A percentile compares a stretch with the other conserved stretches of the same genome.
phyloP scores from a whole-genome alignment of 2,113 vertebrate genomes.

The Anolis carolinensis region DNA sequence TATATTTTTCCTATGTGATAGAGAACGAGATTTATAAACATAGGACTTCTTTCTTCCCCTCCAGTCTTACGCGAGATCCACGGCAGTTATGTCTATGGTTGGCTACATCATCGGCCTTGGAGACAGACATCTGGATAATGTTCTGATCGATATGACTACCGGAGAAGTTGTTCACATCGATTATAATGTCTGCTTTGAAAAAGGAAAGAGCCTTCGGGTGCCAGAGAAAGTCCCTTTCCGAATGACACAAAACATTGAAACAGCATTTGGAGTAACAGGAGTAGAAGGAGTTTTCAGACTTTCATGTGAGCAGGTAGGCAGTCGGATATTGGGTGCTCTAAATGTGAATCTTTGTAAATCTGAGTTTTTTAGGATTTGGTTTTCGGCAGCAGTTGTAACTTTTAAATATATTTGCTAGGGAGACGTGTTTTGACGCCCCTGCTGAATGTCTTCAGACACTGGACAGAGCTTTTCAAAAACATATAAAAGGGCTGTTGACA shows the following conservation, averaged over 20 bases:
- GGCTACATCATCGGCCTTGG: slow-evolving; percentile 98
- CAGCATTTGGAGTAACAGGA: slow-evolving; percentile 93
- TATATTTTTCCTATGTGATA: not conserved
- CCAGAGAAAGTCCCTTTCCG: slow-evolving; percentile 98
- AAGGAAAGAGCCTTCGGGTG: slow-evolving; percentile 96
- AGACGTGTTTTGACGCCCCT: not conserved
- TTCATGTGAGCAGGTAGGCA: slow-evolving; percentile 93
- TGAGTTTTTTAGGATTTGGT: not conserved
- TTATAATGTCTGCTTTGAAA: slow-evolving; percentile 99
- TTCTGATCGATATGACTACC: slow-evolving; percentile 98
- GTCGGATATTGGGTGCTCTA: too few species aligned
- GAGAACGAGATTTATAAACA: not conserved
- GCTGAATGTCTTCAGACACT: not conserved
- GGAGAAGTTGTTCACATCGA: slow-evolving; percentile 99
- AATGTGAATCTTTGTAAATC: not conserved
- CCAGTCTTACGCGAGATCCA: slow-evolving; percentile 95
- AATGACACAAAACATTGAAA: slow-evolving; percentile 98
- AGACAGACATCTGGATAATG: slow-evolving; percentile 97
- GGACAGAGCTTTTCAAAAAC: not conserved
- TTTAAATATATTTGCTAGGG: not conserved
- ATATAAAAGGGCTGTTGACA: not conserved
- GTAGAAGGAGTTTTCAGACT: slow-evolving; percentile 98
- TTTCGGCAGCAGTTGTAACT: not conserved
- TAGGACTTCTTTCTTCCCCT: slow-evolving; percentile 29
- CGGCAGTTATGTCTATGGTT: slow-evolving; percentile 99